phyloP scores from a whole-genome alignment of 2,888 invertebrate genomes.

The Cantharis rufa region DNA sequence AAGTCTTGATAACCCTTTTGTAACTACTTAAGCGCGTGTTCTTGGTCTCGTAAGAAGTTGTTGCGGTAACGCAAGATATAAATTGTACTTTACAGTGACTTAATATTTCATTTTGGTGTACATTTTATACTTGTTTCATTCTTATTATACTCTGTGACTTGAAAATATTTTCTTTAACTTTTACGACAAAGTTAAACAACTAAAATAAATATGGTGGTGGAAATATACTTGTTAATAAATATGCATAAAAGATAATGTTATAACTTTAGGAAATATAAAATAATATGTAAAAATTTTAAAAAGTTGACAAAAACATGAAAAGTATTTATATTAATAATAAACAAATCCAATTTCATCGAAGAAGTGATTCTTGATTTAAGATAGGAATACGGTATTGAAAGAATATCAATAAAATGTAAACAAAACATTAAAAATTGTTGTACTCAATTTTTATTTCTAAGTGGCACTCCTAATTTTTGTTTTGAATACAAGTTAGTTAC shows the following conservation, averaged over 20 bases:
- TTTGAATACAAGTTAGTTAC: neutral
- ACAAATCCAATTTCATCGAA: neutral
- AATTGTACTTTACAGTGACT: slow-evolving; percentile 3
- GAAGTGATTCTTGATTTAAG: no score
- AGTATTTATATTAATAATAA: neutral
- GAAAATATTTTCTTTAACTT: neutral
- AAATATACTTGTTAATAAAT: neutral
- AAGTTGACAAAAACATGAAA: neutral
- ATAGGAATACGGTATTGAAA: neutral
- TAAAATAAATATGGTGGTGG: neutral
- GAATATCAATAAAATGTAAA: neutral
- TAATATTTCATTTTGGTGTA: slow-evolving; percentile 1
- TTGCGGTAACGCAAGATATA: slow-evolving; percentile 23
- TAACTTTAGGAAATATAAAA: neutral
- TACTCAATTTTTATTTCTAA: neutral
- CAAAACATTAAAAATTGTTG: neutral
- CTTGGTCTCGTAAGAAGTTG: slow-evolving; percentile 31
- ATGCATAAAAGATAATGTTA: neutral
- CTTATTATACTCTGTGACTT: neutral
- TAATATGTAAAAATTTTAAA: neutral
- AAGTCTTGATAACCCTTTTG: slow-evolving; percentile 35
- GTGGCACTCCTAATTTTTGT: neutral
- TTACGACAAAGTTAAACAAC: neutral
- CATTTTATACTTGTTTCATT: neutral
- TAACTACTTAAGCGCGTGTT: slow-evolving; percentile 27